These are phyloP conservation scores for Malurus cyaneus DNA, from an alignment of 2,113 vertebrate species.

Conservation along the genomic window DNA sequence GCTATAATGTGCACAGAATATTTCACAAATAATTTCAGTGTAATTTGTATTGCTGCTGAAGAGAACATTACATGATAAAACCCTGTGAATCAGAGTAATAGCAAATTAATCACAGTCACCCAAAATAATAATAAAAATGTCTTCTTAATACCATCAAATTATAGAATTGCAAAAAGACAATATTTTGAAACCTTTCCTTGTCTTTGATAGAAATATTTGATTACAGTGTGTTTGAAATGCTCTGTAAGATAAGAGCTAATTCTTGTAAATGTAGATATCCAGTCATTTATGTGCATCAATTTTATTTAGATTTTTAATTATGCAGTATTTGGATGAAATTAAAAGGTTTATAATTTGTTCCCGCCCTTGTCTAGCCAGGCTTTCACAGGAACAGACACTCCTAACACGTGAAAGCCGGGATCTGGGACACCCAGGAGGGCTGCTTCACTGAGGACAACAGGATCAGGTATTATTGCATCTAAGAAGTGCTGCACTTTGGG, in stretches of 20 bases:
- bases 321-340: not conserved
- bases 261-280: not conserved
- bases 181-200: not conserved
- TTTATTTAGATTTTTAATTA: not conserved
- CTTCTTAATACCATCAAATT: not conserved
- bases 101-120: not conserved
- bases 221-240: not conserved
- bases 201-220: not conserved
- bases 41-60: not conserved
- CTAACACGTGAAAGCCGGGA: not conserved
- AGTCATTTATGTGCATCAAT: not conserved
- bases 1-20: not conserved
- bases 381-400: not conserved
- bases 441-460: not conserved
- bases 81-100: not conserved
- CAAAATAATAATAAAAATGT: not conserved
- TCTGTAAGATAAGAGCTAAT: not conserved
- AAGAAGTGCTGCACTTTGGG: not conserved
- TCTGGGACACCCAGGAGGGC: not conserved
- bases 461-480: constrained; percentile 2
- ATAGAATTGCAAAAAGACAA: not conserved
- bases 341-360: not conserved
- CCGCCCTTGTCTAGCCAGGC: not conserved
- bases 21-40: not conserved
- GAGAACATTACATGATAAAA: not conserved